A percentile compares a stretch with the other conserved stretches of the same genome.
Evolutionary conservation across 2,113 vertebrate genomes (phyloP).

Genomic region (Pluvialis apricaria): DNA sequence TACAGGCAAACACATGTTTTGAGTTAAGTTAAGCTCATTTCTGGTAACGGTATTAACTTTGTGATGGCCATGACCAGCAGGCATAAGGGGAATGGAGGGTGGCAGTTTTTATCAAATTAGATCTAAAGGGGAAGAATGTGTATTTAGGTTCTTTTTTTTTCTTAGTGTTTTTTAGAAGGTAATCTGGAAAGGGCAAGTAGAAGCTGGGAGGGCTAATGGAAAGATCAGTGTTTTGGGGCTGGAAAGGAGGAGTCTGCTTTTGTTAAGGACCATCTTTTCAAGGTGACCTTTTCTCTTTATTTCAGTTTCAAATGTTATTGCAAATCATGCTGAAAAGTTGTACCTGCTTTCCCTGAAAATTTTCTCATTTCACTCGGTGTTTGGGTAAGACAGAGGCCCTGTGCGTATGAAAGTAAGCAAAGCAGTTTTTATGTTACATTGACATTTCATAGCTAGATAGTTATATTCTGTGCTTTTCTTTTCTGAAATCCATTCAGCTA

Average conservation of each 20-base stretch:
- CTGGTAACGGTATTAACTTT: constrained; percentile 47
- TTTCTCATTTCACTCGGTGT: neutral
- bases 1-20: constrained; percentile 33
- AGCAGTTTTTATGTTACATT: neutral
- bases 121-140: neutral
- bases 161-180: neutral
- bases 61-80: constrained; percentile 9
- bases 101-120: constrained; percentile 18
- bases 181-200: neutral
- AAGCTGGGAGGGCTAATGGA: neutral
- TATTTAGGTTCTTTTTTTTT: neutral
- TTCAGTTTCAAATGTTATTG: neutral
- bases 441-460: neutral
- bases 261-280: neutral
- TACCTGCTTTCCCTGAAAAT: neutral
- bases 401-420: neutral
- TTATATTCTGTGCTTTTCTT: neutral
- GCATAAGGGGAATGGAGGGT: neutral
- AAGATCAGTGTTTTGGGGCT: neutral
- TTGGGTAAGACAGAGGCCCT: neutral
- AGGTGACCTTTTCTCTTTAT: neutral
- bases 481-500: neutral
- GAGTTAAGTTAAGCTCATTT: constrained; percentile 40
- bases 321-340: neutral
- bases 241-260: neutral